Conservation (phyloP, 2,113 vertebrate species). For the Felis catus region DNA sequence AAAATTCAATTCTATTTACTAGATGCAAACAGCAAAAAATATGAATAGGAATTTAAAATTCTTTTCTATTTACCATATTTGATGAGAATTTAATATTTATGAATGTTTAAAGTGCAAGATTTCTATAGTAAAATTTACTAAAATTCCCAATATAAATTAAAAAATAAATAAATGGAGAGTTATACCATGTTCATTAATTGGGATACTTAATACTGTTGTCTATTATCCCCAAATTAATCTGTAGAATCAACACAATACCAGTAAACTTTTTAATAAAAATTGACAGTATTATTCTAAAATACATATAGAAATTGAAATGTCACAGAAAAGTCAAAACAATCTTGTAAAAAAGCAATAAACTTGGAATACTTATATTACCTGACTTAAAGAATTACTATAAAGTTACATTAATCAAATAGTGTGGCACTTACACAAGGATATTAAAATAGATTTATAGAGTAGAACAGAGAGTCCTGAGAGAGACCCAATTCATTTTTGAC, state of each 20-base stretch:
- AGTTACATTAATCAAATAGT: not conserved
- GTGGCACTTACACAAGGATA: not conserved
- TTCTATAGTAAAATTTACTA: not conserved
- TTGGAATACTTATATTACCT: not conserved
- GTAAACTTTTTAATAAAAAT: not conserved
- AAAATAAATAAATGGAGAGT: not conserved
- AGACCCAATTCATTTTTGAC: not conserved
- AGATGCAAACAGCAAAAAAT: not conserved
- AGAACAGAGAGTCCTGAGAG: not conserved
- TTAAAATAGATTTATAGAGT: not conserved
- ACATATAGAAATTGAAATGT: not conserved
- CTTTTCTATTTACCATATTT: not conserved
- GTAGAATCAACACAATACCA: not conserved
- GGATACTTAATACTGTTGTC: not conserved
- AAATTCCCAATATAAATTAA: not conserved
- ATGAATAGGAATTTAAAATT: not conserved
- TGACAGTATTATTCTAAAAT: not conserved
- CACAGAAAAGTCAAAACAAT: not conserved
- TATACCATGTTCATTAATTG: not conserved
- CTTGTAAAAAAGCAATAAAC: not conserved
- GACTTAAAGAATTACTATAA: not conserved
- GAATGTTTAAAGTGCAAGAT: not conserved
- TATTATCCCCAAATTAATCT: not conserved
- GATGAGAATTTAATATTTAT: not conserved
- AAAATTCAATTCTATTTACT: not conserved